Conservation (phyloP, 1,140 invertebrate genomes). For the Conopomorpha cramerella region DNA sequence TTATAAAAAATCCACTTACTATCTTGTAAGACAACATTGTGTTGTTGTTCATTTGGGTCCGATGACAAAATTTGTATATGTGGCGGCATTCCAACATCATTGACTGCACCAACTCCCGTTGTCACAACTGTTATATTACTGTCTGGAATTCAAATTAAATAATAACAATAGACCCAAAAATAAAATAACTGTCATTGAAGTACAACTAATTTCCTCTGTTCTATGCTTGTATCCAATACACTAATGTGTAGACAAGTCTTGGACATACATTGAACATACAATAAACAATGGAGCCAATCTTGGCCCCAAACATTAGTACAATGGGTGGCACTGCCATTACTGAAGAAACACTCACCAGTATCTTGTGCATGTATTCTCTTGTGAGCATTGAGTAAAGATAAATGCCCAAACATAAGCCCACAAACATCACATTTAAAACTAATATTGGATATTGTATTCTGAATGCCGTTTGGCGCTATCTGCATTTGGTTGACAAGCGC, state of each 20-base stretch:
- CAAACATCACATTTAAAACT: constrained; percentile 87
- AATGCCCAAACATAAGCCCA: constrained; percentile 79
- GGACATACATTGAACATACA: no score
- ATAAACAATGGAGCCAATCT: no score
- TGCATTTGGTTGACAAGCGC: constrained; percentile 68
- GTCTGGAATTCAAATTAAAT: no score
- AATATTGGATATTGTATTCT: constrained; percentile 75
- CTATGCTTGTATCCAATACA: no score
- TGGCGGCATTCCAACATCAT: constrained; percentile 44
- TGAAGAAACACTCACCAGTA: constrained; percentile 35
- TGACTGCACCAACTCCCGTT: constrained; percentile 34
- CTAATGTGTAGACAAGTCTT: no score
- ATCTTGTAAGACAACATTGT: constrained; percentile 43
- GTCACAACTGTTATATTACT: constrained; percentile 47
- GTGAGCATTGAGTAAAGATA: constrained; percentile 78
- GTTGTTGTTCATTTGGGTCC: constrained; percentile 33
- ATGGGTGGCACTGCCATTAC: no score
- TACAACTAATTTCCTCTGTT: no score
- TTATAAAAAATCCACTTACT: constrained; percentile 25
- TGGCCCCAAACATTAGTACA: no score
- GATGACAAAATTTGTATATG: constrained; percentile 48
- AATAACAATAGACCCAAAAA: no score
- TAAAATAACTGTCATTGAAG: no score
- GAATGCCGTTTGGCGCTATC: constrained; percentile 60
- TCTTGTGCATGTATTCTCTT: constrained; percentile 76